A percentile compares a stretch with the other conserved stretches of the same genome.
These are phyloP conservation scores for Rhabdomys dilectus DNA, from an alignment of 2,113 vertebrate genomes.

Conservation along the genomic window DNA sequence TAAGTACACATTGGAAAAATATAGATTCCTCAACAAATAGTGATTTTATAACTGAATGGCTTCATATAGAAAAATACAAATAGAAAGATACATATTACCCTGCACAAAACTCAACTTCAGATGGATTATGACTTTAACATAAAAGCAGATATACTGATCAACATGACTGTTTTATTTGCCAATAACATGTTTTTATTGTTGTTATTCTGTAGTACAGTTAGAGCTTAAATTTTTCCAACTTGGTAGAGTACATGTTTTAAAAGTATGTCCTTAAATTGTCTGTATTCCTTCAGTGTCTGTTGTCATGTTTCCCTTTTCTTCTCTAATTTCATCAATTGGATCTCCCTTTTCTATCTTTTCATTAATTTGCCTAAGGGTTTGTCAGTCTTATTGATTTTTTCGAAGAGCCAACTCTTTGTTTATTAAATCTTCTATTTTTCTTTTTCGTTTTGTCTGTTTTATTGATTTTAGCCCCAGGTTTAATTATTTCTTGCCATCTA, in stretches of 20 bases:
- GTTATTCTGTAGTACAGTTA: neutral
- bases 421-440: neutral
- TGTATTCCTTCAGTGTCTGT: neutral
- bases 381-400: neutral
- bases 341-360: neutral
- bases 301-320: neutral
- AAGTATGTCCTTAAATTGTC: neutral
- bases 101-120: too few relatives aligned
- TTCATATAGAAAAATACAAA: too few relatives aligned
- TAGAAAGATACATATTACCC: too few relatives aligned
- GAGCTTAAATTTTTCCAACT: neutral
- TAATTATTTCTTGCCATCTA: neutral
- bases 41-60: too few relatives aligned
- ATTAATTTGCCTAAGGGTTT: neutral
- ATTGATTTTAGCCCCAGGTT: neutral
- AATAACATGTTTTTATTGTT: neutral
- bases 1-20: too few relatives aligned
- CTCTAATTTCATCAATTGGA: neutral
- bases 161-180: neutral
- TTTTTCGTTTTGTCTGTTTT: neutral
- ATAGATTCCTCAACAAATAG: too few relatives aligned
- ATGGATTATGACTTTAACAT: too few relatives aligned
- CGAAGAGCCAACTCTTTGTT: neutral
- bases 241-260: neutral
- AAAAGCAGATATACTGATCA: neutral